phyloP scores from a whole-genome alignment of 2,888 invertebrate species.

The Calliphora vomitoria region DNA sequence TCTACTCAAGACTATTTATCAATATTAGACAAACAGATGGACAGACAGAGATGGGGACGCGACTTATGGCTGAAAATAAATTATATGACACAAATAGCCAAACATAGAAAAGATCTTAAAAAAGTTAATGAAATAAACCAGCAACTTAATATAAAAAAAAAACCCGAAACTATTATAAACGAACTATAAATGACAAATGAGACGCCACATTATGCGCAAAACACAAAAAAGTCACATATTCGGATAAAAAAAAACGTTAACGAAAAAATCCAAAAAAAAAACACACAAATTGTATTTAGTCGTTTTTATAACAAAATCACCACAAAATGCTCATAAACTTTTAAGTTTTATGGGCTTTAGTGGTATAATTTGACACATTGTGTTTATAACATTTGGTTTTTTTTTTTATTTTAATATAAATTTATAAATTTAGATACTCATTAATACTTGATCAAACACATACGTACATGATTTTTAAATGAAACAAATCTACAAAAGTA shows the following conservation, averaged over 20 bases:
- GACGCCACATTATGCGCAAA: conserved; percentile 46
- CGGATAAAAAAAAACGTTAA: conserved; percentile 1
- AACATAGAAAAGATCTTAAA: conserved; percentile 55
- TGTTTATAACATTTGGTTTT: conserved; percentile 22
- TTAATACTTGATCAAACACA: background rate
- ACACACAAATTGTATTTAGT: conserved; percentile 41
- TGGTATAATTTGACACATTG: conserved; percentile 68
- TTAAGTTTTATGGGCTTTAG: conserved; percentile 64
- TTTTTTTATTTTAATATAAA: conserved; percentile 24
- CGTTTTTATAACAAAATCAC: conserved; percentile 58
- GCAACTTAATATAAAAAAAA: conserved; percentile 17
- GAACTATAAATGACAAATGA: conserved; percentile 65
- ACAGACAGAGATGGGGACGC: conserved; percentile 12
- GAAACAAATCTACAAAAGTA: conserved; percentile 48
- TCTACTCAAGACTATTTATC: conserved; percentile 49
- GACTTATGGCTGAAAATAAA: conserved; percentile 47
- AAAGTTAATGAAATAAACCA: conserved; percentile 35
- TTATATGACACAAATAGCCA: conserved; percentile 59
- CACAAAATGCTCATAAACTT: conserved; percentile 65
- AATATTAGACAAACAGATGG: conserved; percentile 26
- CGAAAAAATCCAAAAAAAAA: background rate
- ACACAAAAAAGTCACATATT: background rate
- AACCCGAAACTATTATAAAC: conserved; percentile 29
- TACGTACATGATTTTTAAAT: background rate
- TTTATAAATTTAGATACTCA: conserved; percentile 19